A percentile compares a stretch with the other conserved stretches of the same genome.
Evolutionary conservation across 2,797 vertebrate genomes (phyloP).

Genomic region (Pagetopsis macropterus): DNA sequence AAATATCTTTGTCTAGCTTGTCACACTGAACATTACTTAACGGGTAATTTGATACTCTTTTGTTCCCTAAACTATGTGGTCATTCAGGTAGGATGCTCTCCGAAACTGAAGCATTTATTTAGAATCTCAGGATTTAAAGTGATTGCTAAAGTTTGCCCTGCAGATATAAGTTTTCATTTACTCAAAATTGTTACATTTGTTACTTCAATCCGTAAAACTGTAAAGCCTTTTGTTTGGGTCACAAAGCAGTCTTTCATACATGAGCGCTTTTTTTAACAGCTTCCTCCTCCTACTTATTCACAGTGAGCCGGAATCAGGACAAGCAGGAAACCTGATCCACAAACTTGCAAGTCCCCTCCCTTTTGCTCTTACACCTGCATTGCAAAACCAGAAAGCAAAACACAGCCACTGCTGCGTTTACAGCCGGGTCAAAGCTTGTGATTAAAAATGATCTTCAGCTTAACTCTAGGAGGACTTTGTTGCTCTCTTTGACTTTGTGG

Average conservation of each 20-base stretch:
- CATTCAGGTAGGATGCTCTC: neutral
- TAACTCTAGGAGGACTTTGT: slow-evolving; percentile 6
- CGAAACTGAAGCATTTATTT: neutral
- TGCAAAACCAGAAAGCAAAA: slow-evolving; percentile 29
- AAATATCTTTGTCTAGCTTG: neutral
- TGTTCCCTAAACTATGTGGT: neutral
- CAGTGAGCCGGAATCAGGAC: slow-evolving; percentile 71
- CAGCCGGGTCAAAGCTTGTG: neutral
- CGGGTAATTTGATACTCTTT: neutral
- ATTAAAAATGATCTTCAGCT: slow-evolving; percentile 10
- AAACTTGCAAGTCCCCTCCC: slow-evolving; percentile 71
- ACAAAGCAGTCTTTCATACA: slow-evolving; percentile 28
- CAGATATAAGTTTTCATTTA: neutral
- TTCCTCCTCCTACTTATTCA: slow-evolving; percentile 29
- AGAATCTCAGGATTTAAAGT: neutral
- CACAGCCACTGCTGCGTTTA: slow-evolving; percentile 17
- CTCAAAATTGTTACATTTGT: neutral
- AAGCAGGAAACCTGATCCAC: slow-evolving; percentile 72
- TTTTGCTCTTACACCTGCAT: slow-evolving; percentile 41
- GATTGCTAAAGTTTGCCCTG: neutral
- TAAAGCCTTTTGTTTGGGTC: neutral
- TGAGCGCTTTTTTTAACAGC: neutral
- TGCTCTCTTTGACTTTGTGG: neutral
- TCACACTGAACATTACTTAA: neutral
- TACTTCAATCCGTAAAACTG: neutral